phyloP scores from a whole-genome alignment of 2,888 invertebrate species.

The Hyposoter didymator region DNA sequence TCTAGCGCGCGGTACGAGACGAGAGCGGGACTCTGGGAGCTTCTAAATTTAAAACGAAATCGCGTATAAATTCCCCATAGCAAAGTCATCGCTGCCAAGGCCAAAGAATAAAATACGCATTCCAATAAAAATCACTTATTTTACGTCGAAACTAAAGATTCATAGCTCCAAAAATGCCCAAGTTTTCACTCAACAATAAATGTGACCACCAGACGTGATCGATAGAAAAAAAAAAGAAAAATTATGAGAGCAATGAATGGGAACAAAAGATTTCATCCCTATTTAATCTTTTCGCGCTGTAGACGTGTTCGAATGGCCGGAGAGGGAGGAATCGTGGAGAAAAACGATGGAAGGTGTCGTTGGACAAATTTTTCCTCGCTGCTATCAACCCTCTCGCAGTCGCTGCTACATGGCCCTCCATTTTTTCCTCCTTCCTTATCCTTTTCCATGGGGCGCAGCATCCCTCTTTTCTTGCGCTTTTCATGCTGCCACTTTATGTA shows the following conservation, averaged over 20 bases:
- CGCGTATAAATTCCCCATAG: constrained; percentile 66
- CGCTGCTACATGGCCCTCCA: constrained; percentile 54
- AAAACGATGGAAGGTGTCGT: constrained; percentile 23
- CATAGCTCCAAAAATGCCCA: no score
- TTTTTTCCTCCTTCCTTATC: constrained; percentile 53
- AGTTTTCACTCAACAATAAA: no score
- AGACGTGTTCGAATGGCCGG: not conserved
- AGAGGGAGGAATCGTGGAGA: not conserved
- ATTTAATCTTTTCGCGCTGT: not conserved
- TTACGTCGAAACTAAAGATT: not conserved
- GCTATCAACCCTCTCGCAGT: constrained; percentile 61
- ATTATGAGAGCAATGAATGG: not conserved
- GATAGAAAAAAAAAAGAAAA: not conserved
- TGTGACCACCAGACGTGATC: not conserved
- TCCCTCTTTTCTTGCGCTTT: constrained; percentile 25
- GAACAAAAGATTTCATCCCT: not conserved
- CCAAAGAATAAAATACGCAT: not conserved
- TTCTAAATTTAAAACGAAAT: constrained; percentile 82
- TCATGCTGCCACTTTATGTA: not conserved
- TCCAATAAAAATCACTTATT: not conserved
- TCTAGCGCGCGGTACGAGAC: constrained; percentile 52
- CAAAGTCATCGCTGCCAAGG: not conserved
- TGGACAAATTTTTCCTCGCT: constrained; percentile 47
- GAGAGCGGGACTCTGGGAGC: constrained; percentile 66
- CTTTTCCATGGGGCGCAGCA: constrained; percentile 25